These are phyloP conservation scores for Siderastrea radians DNA, from an alignment of 92 coral and sea anemone species.

Conservation along the genomic window DNA sequence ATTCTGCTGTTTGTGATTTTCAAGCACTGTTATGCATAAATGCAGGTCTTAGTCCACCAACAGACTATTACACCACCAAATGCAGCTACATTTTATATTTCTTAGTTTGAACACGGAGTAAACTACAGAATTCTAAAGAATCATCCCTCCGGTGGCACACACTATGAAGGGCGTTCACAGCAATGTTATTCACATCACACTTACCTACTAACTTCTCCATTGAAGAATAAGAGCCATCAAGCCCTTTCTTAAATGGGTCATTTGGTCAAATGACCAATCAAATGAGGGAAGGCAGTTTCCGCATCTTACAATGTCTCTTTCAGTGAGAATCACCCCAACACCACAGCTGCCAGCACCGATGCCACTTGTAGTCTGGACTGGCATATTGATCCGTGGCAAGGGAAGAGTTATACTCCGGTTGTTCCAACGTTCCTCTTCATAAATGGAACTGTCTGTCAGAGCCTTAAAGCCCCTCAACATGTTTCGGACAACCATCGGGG, in stretches of 20 bases:
- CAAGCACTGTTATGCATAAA: too few relatives aligned
- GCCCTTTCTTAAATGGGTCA: neutral
- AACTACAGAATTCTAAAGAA: too few relatives aligned
- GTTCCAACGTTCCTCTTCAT: neutral
- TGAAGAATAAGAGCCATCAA: neutral
- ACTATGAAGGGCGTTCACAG: too few relatives aligned
- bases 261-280: neutral
- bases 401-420: slow-evolving; percentile 2
- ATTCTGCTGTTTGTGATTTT: too few relatives aligned
- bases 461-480: neutral
- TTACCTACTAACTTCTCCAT: slow-evolving; percentile 12
- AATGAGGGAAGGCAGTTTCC: neutral
- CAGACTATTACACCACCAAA: too few relatives aligned
- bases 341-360: slow-evolving; percentile 22
- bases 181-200: too few relatives aligned
- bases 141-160: too few relatives aligned
- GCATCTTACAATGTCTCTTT: neutral
- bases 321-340: neutral
- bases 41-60: too few relatives aligned
- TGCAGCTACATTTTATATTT: too few relatives aligned
- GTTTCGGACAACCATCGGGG: slow-evolving; percentile 1
- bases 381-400: slow-evolving; percentile 24
- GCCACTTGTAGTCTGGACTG: slow-evolving; percentile 6
- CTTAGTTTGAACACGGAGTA: too few relatives aligned
- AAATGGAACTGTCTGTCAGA: neutral